phyloP scores from a whole-genome alignment of 2,113 vertebrate species.

The Aspidoscelis tigris region DNA sequence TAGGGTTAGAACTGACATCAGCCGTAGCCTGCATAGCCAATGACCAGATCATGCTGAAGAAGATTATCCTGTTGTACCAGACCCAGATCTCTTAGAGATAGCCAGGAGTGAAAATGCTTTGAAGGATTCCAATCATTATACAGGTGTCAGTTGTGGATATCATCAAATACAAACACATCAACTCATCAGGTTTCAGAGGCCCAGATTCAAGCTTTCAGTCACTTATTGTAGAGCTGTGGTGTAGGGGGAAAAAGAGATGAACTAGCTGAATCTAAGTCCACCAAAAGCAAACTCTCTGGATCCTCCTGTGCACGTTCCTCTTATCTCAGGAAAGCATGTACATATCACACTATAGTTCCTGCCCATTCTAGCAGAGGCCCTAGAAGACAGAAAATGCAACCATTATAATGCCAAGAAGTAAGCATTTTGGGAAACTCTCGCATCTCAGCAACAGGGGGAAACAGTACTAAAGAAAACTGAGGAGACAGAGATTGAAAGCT shows the following conservation, averaged over 20 bases:
- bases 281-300: neutral
- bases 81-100: neutral
- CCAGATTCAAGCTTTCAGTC: neutral
- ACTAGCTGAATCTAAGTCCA: neutral
- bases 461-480: neutral
- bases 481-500: neutral
- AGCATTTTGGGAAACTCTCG: neutral
- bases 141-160: neutral
- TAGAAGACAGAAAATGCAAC: neutral
- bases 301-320: neutral
- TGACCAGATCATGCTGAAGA: no score
- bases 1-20: no score
- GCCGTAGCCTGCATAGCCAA: no score
- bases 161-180: neutral
- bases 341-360: neutral
- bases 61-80: neutral
- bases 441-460: neutral
- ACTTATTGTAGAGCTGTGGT: neutral
- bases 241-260: neutral
- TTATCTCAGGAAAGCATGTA: neutral
- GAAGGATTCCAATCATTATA: neutral
- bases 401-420: neutral
- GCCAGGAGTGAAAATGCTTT: neutral
- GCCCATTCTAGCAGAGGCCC: neutral
- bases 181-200: neutral